Percentiles rank a stretch among this genome's conserved stretches.
Evolutionary conservation across 2,113 vertebrate species (phyloP).

Genomic region (Phyllostomus discolor): DNA sequence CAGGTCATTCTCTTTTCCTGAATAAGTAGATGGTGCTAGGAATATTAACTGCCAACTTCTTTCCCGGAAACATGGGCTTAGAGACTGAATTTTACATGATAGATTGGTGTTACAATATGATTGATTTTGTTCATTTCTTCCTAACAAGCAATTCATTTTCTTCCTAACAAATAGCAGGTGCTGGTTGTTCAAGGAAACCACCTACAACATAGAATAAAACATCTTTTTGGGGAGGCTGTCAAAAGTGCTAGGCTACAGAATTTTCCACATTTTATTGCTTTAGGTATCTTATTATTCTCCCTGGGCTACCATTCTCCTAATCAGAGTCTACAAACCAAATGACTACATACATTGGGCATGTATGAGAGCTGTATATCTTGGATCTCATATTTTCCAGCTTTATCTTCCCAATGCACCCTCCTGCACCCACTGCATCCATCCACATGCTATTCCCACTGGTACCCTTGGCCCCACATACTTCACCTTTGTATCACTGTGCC

Average conservation of each 20-base stretch:
- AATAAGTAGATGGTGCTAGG: neutral
- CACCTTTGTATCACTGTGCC: constrained; percentile 44
- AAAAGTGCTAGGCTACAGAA: neutral
- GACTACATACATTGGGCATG: neutral
- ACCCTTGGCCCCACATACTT: constrained; percentile 41
- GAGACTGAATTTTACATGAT: constrained; percentile 14
- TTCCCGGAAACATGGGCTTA: neutral
- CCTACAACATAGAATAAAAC: constrained; percentile 56
- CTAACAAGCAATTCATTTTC: constrained; percentile 38
- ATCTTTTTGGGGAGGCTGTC: neutral
- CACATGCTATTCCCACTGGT: rapidly evolving
- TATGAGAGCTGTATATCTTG: neutral
- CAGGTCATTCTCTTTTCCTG: neutral
- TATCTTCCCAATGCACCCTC: neutral
- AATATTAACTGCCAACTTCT: neutral
- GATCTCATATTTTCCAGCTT: neutral
- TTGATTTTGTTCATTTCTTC: constrained; percentile 19
- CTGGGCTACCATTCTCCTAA: neutral
- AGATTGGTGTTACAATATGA: constrained; percentile 26
- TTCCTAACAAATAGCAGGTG: constrained; percentile 64
- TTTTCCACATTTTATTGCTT: constrained; percentile 40
- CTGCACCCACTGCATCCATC: too few species aligned
- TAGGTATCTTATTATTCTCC: constrained; percentile 5
- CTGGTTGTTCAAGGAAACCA: constrained; percentile 59
- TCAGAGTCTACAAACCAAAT: neutral